These are phyloP conservation scores for Sternarchorhynchus goeldii DNA, from an alignment of 2,797 vertebrate genomes.

Conservation along the genomic window DNA sequence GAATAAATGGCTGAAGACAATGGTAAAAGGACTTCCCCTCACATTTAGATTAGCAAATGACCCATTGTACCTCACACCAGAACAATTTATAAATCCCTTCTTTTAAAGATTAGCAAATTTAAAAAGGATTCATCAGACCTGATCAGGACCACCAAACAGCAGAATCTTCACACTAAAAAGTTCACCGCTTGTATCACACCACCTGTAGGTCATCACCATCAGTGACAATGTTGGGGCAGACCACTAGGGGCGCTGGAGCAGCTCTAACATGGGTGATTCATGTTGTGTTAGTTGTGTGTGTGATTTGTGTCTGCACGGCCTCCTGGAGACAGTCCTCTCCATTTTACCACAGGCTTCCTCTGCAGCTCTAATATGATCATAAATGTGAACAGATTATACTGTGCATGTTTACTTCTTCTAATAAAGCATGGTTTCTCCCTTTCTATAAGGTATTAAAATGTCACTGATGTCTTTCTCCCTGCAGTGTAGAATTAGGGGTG, in stretches of 20 bases:
- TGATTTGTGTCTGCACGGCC: background rate
- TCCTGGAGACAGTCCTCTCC: background rate
- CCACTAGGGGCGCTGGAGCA: background rate
- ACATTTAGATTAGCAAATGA: slow-evolving; percentile 11
- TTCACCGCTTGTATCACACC: too few species aligned
- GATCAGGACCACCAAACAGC: too few species aligned
- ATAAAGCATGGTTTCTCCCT: slow-evolving; percentile 56
- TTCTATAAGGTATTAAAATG: slow-evolving; percentile 44
- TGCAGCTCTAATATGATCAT: background rate
- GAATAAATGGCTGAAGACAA: slow-evolving; percentile 65
- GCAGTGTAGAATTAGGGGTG: slow-evolving; percentile 56
- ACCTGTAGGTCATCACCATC: background rate
- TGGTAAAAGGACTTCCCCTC: slow-evolving; percentile 51
- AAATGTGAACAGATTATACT: background rate
- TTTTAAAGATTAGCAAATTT: too few species aligned
- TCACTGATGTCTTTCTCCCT: slow-evolving; percentile 60
- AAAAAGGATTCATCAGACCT: too few species aligned
- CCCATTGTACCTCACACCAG: background rate
- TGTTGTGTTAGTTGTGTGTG: background rate
- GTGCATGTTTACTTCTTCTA: background rate
- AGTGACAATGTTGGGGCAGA: background rate
- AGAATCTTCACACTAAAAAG: too few species aligned
- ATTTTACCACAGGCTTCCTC: background rate
- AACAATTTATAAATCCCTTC: too few species aligned
- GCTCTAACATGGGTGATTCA: background rate